Evolutionary conservation across 2,888 invertebrate genomes (phyloP).

Genomic region (Caenorhabditis wallacei): DNA sequence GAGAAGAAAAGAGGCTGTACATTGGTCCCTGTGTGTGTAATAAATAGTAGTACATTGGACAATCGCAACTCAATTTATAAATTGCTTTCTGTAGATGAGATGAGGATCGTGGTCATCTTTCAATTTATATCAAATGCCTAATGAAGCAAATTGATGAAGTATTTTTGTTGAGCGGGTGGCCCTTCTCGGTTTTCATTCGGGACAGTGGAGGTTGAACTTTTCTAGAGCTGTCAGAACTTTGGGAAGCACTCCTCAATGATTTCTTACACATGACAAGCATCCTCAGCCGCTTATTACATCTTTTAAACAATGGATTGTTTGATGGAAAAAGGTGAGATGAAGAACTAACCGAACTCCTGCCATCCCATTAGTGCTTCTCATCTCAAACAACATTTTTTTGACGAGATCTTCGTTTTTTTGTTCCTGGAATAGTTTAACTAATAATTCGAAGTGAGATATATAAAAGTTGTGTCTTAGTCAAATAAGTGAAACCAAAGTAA

Average conservation of each 20-base stretch:
- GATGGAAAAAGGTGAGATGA: conserved; percentile 58
- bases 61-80: conserved; percentile 45
- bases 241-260: conserved; percentile 48
- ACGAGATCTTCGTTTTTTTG: background rate
- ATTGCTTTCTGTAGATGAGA: conserved; percentile 25
- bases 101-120: background rate
- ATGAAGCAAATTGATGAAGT: conserved; percentile 27
- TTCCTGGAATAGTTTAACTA: no score
- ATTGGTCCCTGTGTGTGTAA: conserved; percentile 33
- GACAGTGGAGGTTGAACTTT: conserved; percentile 43
- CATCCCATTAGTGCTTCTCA: conserved; percentile 34
- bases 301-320: conserved; percentile 64
- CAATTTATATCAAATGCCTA: conserved; percentile 16
- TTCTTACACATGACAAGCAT: conserved; percentile 59
- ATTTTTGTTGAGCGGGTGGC: conserved; percentile 11
- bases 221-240: conserved; percentile 58
- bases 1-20: conserved; percentile 27
- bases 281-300: conserved; percentile 59
- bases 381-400: background rate
- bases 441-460: no score
- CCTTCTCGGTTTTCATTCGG: conserved; percentile 8
- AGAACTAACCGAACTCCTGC: conserved; percentile 20
- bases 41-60: conserved; percentile 27
- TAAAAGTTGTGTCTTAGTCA: background rate
- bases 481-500: background rate